Conservation (phyloP, 1,140 invertebrate species). For the Bombus waltoni region DNA sequence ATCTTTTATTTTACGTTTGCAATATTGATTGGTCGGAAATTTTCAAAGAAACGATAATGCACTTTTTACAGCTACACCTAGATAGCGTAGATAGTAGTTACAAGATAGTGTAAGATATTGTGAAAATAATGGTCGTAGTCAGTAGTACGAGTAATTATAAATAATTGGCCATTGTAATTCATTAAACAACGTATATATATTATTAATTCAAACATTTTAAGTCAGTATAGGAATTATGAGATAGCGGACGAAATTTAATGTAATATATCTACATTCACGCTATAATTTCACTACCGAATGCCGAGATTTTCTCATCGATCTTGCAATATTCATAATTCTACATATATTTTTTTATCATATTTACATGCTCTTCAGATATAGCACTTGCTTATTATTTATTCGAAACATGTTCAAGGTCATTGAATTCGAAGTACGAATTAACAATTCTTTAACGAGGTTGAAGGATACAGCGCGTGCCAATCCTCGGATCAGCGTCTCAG, state of each 20-base stretch:
- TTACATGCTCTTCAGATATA: accelerated
- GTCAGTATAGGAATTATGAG: background rate
- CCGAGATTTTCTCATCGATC: too few species aligned
- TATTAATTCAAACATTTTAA: background rate
- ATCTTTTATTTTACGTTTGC: background rate
- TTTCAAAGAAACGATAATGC: background rate
- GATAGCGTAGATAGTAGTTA: background rate
- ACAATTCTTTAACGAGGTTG: background rate
- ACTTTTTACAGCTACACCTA: background rate
- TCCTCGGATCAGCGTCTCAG: background rate
- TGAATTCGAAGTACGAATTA: background rate
- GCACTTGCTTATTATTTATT: background rate
- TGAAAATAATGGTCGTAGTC: background rate
- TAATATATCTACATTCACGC: background rate
- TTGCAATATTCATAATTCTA: too few species aligned
- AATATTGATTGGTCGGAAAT: background rate
- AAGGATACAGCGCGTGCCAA: background rate
- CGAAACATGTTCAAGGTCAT: background rate
- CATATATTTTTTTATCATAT: background rate
- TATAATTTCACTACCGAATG: too few species aligned
- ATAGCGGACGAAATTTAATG: background rate
- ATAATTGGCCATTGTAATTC: too few species aligned
- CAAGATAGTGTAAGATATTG: background rate
- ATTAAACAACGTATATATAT: background rate
- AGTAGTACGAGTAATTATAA: background rate